A percentile compares a stretch with the other conserved stretches of the same genome.
These are phyloP conservation scores for Sesamia nonagrioides DNA, from an alignment of 1,140 invertebrate species.

Conservation along the genomic window DNA sequence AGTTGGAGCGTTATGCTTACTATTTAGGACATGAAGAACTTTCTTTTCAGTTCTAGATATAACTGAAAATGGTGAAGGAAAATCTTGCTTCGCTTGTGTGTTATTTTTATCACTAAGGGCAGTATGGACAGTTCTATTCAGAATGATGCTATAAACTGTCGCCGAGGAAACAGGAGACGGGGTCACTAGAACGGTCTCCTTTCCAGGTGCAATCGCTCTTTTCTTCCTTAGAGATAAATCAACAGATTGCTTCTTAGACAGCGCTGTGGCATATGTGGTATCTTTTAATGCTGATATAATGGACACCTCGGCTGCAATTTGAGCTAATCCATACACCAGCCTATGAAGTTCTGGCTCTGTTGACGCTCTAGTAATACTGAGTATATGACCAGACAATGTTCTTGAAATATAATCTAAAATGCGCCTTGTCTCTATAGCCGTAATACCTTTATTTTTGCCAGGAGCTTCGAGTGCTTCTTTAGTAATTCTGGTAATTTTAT, in stretches of 20 bases:
- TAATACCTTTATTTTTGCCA: conserved; percentile 79
- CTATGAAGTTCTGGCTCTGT: conserved; percentile 82
- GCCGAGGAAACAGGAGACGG: conserved; percentile 46
- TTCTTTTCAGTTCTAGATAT: conserved; percentile 64
- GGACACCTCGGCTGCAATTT: conserved; percentile 82
- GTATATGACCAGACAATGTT: conserved; percentile 78
- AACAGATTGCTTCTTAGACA: conserved; percentile 81
- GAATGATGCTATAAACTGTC: conserved; percentile 65
- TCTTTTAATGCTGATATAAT: conserved; percentile 83
- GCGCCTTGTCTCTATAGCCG: conserved; percentile 81
- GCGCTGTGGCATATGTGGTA: conserved; percentile 76
- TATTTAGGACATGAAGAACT: conserved; percentile 64
- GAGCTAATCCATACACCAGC: conserved; percentile 79
- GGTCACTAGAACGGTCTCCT: conserved; percentile 48
- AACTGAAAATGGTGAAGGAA: conserved; percentile 67
- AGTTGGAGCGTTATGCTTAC: conserved; percentile 47
- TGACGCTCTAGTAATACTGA: conserved; percentile 76
- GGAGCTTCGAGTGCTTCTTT: conserved; percentile 79
- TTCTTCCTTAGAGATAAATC: conserved; percentile 80
- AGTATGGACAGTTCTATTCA: conserved; percentile 66
- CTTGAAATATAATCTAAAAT: conserved; percentile 83
- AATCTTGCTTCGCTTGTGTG: conserved; percentile 34
- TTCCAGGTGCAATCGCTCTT: conserved; percentile 59
- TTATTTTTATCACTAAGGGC: conserved; percentile 14
- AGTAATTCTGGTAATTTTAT: conserved; percentile 82